Evolutionary conservation across 2,113 vertebrate genomes (phyloP).

Genomic region (Conger conger): DNA sequence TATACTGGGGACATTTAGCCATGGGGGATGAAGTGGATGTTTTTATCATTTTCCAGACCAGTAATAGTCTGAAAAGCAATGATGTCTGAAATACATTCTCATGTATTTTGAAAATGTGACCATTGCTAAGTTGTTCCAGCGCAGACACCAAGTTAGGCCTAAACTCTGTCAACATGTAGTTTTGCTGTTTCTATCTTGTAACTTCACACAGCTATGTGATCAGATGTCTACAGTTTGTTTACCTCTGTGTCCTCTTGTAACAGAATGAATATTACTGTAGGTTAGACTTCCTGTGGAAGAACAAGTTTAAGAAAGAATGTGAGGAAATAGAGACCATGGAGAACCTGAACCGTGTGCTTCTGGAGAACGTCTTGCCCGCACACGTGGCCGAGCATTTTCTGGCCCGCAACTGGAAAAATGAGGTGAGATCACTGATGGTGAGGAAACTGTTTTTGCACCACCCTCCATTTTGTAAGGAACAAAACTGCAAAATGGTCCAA

Average conservation of each 20-base stretch:
- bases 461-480: too few relatives aligned
- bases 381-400: constrained; percentile 97
- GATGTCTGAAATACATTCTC: too few relatives aligned
- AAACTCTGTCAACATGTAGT: background rate
- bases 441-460: background rate
- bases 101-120: background rate
- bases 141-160: background rate
- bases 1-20: background rate
- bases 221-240: constrained; percentile 90
- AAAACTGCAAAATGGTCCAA: too few relatives aligned
- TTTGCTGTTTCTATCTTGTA: constrained; percentile 46
- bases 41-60: constrained; percentile 2
- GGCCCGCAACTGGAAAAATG: constrained; percentile 95
- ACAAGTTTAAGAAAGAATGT: constrained; percentile 99
- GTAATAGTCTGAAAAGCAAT: too few relatives aligned
- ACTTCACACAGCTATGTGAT: constrained; percentile 64
- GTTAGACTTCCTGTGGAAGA: constrained; percentile 99
- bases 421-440: constrained; percentile 77
- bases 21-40: background rate
- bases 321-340: constrained; percentile 99
- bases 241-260: constrained; percentile 99
- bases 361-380: constrained; percentile 95
- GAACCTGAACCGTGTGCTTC: constrained; percentile 91
- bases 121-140: background rate
- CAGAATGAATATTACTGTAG: constrained; percentile 99